Conservation (phyloP, 1,140 invertebrate genomes). For the Magallana gigas region DNA sequence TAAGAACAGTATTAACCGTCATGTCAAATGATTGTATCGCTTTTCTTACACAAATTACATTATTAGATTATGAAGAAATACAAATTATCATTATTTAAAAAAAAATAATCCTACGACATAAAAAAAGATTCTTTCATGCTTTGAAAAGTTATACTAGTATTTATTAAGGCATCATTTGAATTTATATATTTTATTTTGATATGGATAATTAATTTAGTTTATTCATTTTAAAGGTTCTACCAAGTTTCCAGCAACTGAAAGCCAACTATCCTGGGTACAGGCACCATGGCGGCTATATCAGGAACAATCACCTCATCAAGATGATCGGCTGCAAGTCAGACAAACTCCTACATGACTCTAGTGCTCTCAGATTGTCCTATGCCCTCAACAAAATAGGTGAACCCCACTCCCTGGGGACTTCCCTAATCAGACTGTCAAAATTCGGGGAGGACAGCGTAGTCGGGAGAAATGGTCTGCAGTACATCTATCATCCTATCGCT, state of each 20-base stretch:
- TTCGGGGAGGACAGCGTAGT: slow-evolving; percentile 72
- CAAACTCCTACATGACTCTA: slow-evolving; percentile 73
- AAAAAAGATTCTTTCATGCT: no score
- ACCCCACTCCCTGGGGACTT: slow-evolving; percentile 69
- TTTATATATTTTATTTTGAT: slow-evolving; percentile 60
- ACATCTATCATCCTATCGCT: slow-evolving; percentile 76
- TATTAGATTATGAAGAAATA: no score
- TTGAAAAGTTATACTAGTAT: no score
- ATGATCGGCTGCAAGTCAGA: slow-evolving; percentile 62
- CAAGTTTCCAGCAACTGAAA: slow-evolving; percentile 67
- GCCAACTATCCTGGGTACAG: slow-evolving; percentile 73
- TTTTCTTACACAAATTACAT: neutral
- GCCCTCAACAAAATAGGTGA: slow-evolving; percentile 74
- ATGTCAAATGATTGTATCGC: neutral
- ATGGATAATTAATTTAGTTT: slow-evolving; percentile 41
- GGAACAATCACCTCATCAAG: slow-evolving; percentile 67
- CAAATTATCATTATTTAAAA: no score
- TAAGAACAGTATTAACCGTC: neutral
- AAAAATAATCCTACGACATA: no score
- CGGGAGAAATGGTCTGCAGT: slow-evolving; percentile 69
- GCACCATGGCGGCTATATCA: slow-evolving; percentile 70
- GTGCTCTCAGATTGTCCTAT: slow-evolving; percentile 73
- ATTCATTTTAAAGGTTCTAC: slow-evolving; percentile 40
- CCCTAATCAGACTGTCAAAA: slow-evolving; percentile 71
- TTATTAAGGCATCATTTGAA: no score